A percentile compares a stretch with the other conserved stretches of the same genome.
Evolutionary conservation across 2,888 invertebrate species (phyloP).

Genomic region (Latrodectus hesperus): DNA sequence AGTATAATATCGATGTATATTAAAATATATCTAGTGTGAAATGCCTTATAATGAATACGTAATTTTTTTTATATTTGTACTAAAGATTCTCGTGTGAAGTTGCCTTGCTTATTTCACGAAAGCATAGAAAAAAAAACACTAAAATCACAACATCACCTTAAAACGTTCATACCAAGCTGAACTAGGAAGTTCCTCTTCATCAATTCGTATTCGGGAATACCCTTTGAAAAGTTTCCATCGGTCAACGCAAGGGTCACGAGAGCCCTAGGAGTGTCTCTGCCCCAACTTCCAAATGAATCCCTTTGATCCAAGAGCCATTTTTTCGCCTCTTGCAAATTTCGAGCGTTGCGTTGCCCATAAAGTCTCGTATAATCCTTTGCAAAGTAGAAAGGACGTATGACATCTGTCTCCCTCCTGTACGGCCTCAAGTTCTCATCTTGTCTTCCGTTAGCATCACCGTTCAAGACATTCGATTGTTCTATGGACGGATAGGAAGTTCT

Average conservation of each 20-base stretch:
- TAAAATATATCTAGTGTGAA: too few species aligned
- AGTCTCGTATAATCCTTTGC: conserved; percentile 2
- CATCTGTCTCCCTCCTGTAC: neutral
- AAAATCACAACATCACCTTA: conserved; percentile 23
- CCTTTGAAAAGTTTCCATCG: conserved; percentile 24
- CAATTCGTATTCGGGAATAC: conserved; percentile 12
- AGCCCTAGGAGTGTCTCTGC: conserved; percentile 34
- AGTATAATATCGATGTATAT: too few species aligned
- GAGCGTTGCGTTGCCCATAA: neutral
- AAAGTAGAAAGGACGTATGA: conserved; percentile 12
- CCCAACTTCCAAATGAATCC: conserved; percentile 22
- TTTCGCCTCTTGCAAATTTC: neutral
- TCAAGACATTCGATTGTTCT: too few species aligned
- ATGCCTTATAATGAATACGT: too few species aligned
- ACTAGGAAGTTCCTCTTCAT: conserved; percentile 29
- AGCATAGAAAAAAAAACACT: too few species aligned
- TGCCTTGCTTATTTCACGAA: too few species aligned
- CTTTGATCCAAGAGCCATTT: conserved; percentile 13
- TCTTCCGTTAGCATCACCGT: too few species aligned
- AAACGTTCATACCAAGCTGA: conserved; percentile 24
- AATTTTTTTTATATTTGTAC: too few species aligned
- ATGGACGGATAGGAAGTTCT: too few species aligned
- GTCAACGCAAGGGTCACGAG: conserved; percentile 29
- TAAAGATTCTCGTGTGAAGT: too few species aligned
- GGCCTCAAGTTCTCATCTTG: neutral